phyloP scores from a whole-genome alignment of 2,797 vertebrate genomes.

The Mormyrus proboscirostris region DNA sequence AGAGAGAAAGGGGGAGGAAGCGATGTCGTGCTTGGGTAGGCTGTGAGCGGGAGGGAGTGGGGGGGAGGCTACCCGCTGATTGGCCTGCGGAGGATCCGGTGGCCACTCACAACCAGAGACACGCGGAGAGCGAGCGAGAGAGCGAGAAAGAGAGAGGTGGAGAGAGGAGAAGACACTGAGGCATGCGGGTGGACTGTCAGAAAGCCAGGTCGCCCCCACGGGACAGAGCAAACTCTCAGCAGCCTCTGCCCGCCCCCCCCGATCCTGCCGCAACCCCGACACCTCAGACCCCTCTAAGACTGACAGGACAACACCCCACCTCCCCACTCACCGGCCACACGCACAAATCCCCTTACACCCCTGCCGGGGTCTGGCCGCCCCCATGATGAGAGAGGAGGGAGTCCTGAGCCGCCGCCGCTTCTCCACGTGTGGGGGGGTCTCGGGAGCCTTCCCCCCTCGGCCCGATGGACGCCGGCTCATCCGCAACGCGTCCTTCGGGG shows the following conservation, averaged over 20 bases:
- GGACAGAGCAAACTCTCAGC: not conserved
- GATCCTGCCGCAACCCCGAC: not conserved
- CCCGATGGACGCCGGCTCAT: constrained; percentile 86
- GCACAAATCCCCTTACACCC: not conserved
- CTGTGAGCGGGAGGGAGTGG: not conserved
- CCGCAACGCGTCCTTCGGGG: constrained; percentile 95
- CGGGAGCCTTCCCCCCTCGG: constrained; percentile 70
- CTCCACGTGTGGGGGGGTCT: constrained; percentile 79
- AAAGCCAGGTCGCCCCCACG: constrained; percentile 25
- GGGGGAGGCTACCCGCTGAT: not conserved
- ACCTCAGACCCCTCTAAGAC: not conserved
- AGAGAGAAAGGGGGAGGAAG: constrained; percentile 24
- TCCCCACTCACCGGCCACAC: not conserved
- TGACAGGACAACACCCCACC: not conserved
- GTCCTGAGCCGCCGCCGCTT: constrained; percentile 80
- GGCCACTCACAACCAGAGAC: not conserved
- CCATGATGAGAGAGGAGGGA: constrained; percentile 87
- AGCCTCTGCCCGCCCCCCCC: not conserved
- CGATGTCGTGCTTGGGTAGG: not conserved
- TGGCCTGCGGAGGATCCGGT: not conserved
- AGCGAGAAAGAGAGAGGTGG: not conserved
- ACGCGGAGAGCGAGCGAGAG: not conserved
- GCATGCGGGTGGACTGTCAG: constrained; percentile 31
- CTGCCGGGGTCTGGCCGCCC: constrained; percentile 49
- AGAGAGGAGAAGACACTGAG: not conserved